Evolutionary conservation across 2,797 vertebrate genomes (phyloP), one percentile per base, ranked within the genome.

Genomic region (Alectoris magna): DNA sequence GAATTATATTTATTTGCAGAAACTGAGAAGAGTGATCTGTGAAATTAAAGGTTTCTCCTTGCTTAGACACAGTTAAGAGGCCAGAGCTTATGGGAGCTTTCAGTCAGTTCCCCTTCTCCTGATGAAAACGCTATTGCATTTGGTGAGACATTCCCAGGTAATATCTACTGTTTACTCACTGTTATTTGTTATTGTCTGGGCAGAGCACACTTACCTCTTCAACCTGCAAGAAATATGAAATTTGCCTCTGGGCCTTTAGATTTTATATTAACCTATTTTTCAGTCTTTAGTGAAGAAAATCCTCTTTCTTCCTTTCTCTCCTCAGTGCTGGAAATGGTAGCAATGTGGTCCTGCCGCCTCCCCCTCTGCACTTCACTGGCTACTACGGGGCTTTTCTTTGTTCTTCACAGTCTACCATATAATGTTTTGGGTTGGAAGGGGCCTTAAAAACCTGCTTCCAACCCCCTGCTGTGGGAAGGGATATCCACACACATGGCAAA

Each of bases 251-350:
- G 95, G 89, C 81, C 83, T 90, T 95, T 92, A 80, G 84, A 84
- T 95, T 95, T 97, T 93, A 91, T 95, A 97, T 95, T 94, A 96
- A 97, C 70, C 87, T 94, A 84, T 95, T 97, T 97, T 97, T 96
- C 85, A 94, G 69, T 90, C 63, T 90, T 95, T 66, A 91, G 77
- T 67, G 49, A 95, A 94, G 80, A 93, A 96, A 93, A 95, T 96
- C 82, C 39, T 80, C 94, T 93, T 96, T 64, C 68, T 79, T 91
- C 49, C 63, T 92, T 36, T 88, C 31, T 88, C 24, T 71, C 69
- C 85, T 92, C 11, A 8, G 38, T 80, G 58, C 80, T 95, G 53
- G 88, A 87, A 81, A 55, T 29, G 55, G 70, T 64, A 94, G 63
- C n/a, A 11, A 9, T 31, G 14, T 48, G 58, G 41, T 55, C 84